Evolutionary conservation across 2,888 invertebrate species (phyloP), one percentile per base, ranked within the genome.

Genomic region (Acheta domesticus): DNA sequence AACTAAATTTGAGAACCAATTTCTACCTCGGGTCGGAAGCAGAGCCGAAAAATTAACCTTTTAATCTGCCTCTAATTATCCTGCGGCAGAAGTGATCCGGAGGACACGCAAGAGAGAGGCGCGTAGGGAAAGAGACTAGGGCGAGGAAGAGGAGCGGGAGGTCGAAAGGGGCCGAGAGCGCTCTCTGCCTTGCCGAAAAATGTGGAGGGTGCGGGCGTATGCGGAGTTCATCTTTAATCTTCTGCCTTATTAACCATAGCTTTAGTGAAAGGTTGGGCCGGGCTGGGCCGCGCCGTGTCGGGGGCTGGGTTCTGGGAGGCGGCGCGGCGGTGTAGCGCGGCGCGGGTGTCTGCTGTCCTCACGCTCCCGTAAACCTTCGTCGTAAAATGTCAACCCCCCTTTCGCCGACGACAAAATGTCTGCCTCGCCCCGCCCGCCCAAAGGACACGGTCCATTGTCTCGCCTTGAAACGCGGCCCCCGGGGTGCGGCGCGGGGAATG

Each of bases 1-100:
- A 62, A 62, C 62, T 62, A 62, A 62, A 62, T 62, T 62, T 62
- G 62, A n/a, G 62, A 62, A 62, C 62, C 62, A 62, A 62, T 62
- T 62, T 62, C 62, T 62, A 62, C 62, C 62, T 62, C n/a, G 62
- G n/a, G 62, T 62, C 62, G 14, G 62, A 62, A 62, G 62, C 62
- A n/a, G 14, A 62, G 62, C 62, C 62, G 62, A 62, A 62, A 62
- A 62, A 62, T 62, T 62, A 62, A 62, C 62, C 62, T 62, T 62
- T 62, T 62, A 62, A 62, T 62, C 14, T 62, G 16, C 16, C 62
- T 62, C 62, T 62, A 62, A 62, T 62, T 62, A 62, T 62, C n/a
- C 62, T 62, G 62, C 62, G 62, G 62, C 62, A 62, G 12, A 62
- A 62, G 62, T 62, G 62, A 62, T 62, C 62, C 62, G 14, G n/a